Evolutionary conservation across 2,113 vertebrate species (phyloP).

Genomic region (Tympanuchus pallidicinctus): DNA sequence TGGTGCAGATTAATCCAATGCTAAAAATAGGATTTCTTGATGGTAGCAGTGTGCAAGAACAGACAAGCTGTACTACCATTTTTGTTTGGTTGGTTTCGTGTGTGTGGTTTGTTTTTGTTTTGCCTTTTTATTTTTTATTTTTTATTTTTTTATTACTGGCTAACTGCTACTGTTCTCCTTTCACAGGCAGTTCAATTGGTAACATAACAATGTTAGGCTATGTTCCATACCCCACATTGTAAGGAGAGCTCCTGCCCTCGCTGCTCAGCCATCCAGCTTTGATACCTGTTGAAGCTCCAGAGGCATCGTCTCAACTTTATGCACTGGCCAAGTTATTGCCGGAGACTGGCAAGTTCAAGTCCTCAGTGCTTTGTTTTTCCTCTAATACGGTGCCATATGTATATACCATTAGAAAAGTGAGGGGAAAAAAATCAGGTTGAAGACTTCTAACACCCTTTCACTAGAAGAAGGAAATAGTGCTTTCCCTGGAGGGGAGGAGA

Average conservation of each 20-base stretch:
- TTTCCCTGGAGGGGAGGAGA: not conserved
- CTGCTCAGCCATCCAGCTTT: not conserved
- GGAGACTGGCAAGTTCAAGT: not conserved
- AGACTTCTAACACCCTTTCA: not conserved
- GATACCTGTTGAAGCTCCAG: not conserved
- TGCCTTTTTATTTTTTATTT: too few species aligned
- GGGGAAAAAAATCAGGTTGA: not conserved
- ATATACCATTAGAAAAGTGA: not conserved
- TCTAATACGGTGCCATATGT: not conserved
- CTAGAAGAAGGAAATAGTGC: not conserved
- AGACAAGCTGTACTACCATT: fast-evolving
- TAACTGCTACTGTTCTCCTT: not conserved
- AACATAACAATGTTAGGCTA: not conserved
- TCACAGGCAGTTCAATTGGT: not conserved
- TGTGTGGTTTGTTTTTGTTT: not conserved
- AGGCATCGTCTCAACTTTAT: not conserved
- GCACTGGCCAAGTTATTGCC: not conserved
- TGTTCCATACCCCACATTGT: not conserved
- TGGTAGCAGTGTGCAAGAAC: not conserved
- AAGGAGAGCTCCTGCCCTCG: not conserved
- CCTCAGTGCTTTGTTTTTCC: not conserved
- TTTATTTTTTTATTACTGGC: not conserved
- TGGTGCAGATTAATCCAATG: not conserved
- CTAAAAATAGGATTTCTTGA: not conserved
- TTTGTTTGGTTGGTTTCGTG: not conserved